Evolutionary conservation across 2,888 invertebrate genomes (phyloP).

Genomic region (Anoncus sp.): DNA sequence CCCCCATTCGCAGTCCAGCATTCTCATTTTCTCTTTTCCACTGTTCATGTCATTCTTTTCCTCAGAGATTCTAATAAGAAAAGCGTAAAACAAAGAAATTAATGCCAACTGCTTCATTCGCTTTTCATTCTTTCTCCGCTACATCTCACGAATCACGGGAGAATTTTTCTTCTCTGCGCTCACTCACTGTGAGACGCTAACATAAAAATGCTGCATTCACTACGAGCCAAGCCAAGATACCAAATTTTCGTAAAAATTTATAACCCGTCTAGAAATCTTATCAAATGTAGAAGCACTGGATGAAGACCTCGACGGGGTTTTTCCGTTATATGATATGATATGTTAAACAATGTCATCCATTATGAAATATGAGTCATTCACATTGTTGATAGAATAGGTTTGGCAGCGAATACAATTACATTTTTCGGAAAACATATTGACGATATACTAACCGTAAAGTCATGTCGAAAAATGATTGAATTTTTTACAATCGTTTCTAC

Average conservation of each 20-base stretch:
- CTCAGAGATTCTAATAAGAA: constrained; percentile 77
- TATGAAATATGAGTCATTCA: too few relatives aligned
- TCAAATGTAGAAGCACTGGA: background rate
- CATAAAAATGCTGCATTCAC: constrained; percentile 8
- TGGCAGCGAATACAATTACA: too few relatives aligned
- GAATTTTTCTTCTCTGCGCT: constrained; percentile 32
- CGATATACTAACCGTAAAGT: too few relatives aligned
- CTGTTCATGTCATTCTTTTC: constrained; percentile 49
- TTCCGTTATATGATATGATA: too few relatives aligned
- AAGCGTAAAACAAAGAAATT: constrained; percentile 76
- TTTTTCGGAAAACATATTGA: too few relatives aligned
- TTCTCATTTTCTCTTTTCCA: constrained; percentile 15
- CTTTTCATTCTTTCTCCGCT: constrained; percentile 38
- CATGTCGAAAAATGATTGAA: too few relatives aligned
- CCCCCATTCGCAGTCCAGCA: constrained; percentile 36
- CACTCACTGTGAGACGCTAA: constrained; percentile 1
- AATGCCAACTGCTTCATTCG: constrained; percentile 68
- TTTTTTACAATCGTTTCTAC: too few relatives aligned
- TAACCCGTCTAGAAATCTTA: background rate
- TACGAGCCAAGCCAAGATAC: background rate
- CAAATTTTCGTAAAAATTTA: background rate
- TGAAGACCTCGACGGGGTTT: too few relatives aligned
- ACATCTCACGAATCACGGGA: constrained; percentile 22
- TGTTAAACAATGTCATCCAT: too few relatives aligned
- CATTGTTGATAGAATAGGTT: too few relatives aligned